Conservation (phyloP, 2,888 invertebrate species). For the Parelbella ahira region DNA sequence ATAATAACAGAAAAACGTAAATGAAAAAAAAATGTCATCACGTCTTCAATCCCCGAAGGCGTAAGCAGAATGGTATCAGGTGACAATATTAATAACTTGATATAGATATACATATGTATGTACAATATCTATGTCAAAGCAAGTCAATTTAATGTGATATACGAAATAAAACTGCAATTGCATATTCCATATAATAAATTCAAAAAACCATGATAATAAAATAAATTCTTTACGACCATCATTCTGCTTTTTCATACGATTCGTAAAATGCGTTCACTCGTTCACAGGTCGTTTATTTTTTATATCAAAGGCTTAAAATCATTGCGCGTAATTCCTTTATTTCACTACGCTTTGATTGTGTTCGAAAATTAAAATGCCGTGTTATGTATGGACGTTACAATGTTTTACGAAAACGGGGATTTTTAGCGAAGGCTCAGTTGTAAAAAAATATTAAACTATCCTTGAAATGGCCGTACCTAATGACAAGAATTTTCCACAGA, state of each 20-base stretch:
- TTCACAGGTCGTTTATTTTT: conserved; percentile 20
- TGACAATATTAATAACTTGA: background rate
- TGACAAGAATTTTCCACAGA: conserved; percentile 2
- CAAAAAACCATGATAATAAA: conserved; percentile 12
- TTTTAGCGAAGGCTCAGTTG: too few relatives aligned
- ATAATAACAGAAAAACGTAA: too few relatives aligned
- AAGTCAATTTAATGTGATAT: background rate
- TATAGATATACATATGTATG: background rate
- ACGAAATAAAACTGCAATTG: conserved; percentile 1
- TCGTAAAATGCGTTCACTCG: conserved; percentile 16
- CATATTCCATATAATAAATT: conserved; percentile 7
- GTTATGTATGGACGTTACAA: too few relatives aligned
- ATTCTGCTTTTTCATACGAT: conserved; percentile 18
- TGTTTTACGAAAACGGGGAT: too few relatives aligned
- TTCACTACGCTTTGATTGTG: conserved; percentile 5
- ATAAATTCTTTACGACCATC: conserved; percentile 9
- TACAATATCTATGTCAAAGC: too few relatives aligned
- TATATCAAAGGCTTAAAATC: background rate
- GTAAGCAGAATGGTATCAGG: too few relatives aligned
- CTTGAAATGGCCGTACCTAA: conserved; percentile 6
- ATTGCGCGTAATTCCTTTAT: conserved; percentile 13
- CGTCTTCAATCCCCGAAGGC: too few relatives aligned
- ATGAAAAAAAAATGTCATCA: too few relatives aligned
- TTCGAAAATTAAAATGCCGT: conserved; percentile 10
- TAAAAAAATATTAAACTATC: too few relatives aligned